phyloP scores from a whole-genome alignment of 2,113 vertebrate species.

The Emydura subglobosa region DNA sequence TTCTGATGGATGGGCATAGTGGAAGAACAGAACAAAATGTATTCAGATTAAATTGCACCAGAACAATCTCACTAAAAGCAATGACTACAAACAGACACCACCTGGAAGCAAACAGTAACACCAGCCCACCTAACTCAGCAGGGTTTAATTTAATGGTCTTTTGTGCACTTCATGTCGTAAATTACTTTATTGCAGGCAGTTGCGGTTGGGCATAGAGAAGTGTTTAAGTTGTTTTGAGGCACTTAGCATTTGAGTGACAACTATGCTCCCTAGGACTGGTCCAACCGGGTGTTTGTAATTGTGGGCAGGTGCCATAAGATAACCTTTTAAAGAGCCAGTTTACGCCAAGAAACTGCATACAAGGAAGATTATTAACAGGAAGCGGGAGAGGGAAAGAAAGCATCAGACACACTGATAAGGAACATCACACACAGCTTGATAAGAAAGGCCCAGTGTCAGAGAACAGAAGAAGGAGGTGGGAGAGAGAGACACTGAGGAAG shows the following conservation, averaged over 20 bases:
- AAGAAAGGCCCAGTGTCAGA: not conserved
- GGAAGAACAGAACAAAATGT: not conserved
- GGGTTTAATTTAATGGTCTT: conserved; percentile 20
- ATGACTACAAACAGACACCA: not conserved
- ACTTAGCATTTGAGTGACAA: not conserved
- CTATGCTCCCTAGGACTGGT: fast-evolving
- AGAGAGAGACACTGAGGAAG: not conserved
- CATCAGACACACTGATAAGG: not conserved
- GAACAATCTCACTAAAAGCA: conserved; percentile 57
- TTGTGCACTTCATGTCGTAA: not conserved
- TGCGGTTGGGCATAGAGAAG: not conserved
- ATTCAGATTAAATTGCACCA: not conserved
- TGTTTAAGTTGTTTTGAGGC: not conserved
- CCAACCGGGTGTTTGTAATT: not conserved
- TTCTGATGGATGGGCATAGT: not conserved
- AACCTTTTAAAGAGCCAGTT: not conserved
- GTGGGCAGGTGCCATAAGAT: not conserved
- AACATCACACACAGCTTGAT: not conserved
- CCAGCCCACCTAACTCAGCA: conserved; percentile 37
- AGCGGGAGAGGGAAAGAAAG: not conserved
- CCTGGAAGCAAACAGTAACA: not conserved
- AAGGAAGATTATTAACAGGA: not conserved
- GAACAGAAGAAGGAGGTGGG: not conserved
- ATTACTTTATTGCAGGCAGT: not conserved
- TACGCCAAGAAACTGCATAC: not conserved